Evolutionary conservation across 2,797 vertebrate species (phyloP).

Genomic region (Cuniculus paca): DNA sequence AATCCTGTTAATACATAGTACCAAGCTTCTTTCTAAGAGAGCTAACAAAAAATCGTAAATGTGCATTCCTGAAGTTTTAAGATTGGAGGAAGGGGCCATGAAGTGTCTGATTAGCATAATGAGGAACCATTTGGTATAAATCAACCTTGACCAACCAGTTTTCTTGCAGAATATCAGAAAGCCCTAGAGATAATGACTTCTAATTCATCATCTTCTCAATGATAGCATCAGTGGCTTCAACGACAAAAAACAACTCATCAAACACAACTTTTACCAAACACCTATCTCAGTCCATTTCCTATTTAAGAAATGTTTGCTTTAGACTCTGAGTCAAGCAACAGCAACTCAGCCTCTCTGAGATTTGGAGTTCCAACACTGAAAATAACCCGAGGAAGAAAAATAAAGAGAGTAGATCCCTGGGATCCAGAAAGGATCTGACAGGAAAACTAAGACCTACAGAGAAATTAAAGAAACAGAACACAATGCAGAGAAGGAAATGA

Average conservation of each 20-base stretch:
- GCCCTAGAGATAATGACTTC: background rate
- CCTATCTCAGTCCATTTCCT: conserved; percentile 35
- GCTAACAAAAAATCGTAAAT: conserved; percentile 5
- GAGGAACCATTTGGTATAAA: conserved; percentile 42
- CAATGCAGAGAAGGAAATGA: background rate
- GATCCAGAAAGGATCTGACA: background rate
- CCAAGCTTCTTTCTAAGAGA: conserved; percentile 39
- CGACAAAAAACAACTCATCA: conserved; percentile 41
- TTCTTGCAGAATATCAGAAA: conserved; percentile 56
- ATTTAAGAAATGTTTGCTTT: conserved; percentile 57
- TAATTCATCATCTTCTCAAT: conserved; percentile 56
- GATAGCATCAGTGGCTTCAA: conserved; percentile 12
- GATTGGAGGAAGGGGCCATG: background rate
- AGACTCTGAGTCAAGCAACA: background rate
- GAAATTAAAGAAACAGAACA: background rate
- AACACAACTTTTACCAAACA: conserved; percentile 54
- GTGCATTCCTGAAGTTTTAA: conserved; percentile 14
- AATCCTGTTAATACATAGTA: background rate
- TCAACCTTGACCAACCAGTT: conserved; percentile 33
- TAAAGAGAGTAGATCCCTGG: background rate
- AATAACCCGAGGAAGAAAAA: background rate
- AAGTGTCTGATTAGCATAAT: conserved; percentile 34
- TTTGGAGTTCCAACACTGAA: background rate
- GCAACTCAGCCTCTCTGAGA: background rate
- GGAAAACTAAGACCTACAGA: background rate